Conservation (phyloP, 2,888 invertebrate genomes). For the Amblyteles armatorius region DNA sequence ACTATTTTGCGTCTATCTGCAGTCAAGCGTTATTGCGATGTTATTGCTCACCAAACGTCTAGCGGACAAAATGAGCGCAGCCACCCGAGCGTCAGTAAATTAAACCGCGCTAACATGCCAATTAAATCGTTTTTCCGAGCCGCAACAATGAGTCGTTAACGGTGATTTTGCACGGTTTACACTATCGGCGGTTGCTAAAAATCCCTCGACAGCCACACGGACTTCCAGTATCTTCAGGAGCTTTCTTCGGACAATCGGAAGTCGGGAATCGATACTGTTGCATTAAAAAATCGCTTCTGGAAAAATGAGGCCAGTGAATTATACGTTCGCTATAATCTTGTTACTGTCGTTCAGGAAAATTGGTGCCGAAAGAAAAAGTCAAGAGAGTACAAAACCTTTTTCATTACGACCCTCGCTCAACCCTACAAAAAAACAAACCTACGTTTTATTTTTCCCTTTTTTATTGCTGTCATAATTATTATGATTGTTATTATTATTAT, state of each 20-base stretch:
- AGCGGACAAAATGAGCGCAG: neutral
- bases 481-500: neutral
- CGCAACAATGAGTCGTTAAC: conserved; percentile 8
- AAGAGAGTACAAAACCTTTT: conserved; percentile 63
- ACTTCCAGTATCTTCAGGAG: neutral
- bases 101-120: neutral
- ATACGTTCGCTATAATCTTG: neutral
- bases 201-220: neutral
- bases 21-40: neutral
- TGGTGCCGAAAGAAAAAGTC: conserved; percentile 63
- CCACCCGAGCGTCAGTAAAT: neutral
- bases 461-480: neutral
- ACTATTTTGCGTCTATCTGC: too few relatives aligned
- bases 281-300: neutral
- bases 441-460: neutral
- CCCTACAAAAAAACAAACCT: neutral
- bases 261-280: neutral
- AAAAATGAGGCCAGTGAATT: conserved; percentile 5
- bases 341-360: conserved; percentile 13
- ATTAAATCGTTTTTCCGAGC: neutral
- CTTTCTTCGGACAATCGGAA: neutral
- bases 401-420: neutral
- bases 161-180: conserved; percentile 10
- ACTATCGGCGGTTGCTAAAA: conserved; percentile 1
- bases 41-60: neutral